phyloP scores from a whole-genome alignment of 2,113 vertebrate species.

The Canis aureus region DNA sequence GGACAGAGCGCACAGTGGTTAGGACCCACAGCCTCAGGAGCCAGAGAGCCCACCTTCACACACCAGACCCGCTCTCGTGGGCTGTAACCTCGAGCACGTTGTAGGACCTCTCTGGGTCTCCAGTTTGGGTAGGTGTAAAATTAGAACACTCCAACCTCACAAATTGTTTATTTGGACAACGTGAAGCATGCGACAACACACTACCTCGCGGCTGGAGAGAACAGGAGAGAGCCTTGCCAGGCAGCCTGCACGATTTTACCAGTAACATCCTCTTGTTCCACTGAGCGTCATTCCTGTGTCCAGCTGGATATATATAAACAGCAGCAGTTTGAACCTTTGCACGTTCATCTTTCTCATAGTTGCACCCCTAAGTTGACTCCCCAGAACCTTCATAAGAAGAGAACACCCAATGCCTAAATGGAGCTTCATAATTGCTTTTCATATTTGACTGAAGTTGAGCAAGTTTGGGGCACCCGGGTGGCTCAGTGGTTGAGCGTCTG shows the following conservation, averaged over 20 bases:
- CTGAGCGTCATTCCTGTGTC: not conserved
- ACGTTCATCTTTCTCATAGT: slow-evolving; percentile 32
- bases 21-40: not conserved
- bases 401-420: not conserved
- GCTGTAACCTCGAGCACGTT: not conserved
- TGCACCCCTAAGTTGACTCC: slow-evolving; percentile 4
- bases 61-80: no score
- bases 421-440: not conserved
- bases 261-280: not conserved
- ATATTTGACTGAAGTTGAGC: slow-evolving; percentile 16
- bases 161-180: slow-evolving; percentile 26
- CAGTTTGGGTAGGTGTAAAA: not conserved
- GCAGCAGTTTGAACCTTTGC: not conserved
- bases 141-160: not conserved
- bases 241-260: not conserved
- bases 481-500: no score
- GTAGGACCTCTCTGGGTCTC: not conserved
- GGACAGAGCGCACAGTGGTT: not conserved
- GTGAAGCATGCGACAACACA: not conserved
- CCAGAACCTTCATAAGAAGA: not conserved
- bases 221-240: not conserved
- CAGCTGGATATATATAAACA: not conserved
- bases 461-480: not conserved
- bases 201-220: not conserved
- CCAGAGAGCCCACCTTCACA: not conserved